These are phyloP conservation scores for Holothuria leucospilota DNA, from an alignment of 53 echinoderm and acorn worm species.

Conservation along the genomic window DNA sequence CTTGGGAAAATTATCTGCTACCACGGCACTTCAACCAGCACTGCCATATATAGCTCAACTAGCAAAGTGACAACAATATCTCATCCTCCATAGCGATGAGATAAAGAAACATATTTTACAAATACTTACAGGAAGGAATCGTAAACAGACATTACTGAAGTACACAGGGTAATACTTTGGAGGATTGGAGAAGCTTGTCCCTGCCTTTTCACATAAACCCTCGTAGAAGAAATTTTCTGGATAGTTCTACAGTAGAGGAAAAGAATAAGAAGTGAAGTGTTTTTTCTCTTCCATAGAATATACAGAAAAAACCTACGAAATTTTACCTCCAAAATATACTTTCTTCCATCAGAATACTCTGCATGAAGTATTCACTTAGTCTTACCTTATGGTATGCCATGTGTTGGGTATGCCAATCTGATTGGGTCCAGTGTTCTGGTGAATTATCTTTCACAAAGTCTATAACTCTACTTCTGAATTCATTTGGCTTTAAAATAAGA, in stretches of 20 bases:
- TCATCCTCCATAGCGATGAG: too few relatives aligned
- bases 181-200: conserved; percentile 69
- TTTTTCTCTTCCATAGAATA: too few relatives aligned
- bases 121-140: conserved; percentile 92
- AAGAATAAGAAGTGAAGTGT: neutral
- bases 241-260: conserved; percentile 66
- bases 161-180: conserved; percentile 94
- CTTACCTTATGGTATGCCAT: conserved; percentile 88
- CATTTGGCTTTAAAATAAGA: conserved; percentile 86
- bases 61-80: too few relatives aligned
- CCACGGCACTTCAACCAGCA: too few relatives aligned
- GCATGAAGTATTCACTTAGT: neutral
- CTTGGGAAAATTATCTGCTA: too few relatives aligned
- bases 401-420: conserved; percentile 92
- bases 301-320: too few relatives aligned
- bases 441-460: conserved; percentile 94
- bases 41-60: too few relatives aligned
- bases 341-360: neutral
- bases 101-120: neutral
- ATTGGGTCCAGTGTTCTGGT: conserved; percentile 93
- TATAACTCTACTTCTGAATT: conserved; percentile 88
- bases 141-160: conserved; percentile 96
- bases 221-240: conserved; percentile 98
- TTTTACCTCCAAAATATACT: neutral
- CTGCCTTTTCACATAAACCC: conserved; percentile 86